Percentiles rank a stretch among this genome's conserved stretches.
These are phyloP conservation scores for Ivindomyrus marchei DNA, from an alignment of 2,113 vertebrate species.

Conservation along the genomic window DNA sequence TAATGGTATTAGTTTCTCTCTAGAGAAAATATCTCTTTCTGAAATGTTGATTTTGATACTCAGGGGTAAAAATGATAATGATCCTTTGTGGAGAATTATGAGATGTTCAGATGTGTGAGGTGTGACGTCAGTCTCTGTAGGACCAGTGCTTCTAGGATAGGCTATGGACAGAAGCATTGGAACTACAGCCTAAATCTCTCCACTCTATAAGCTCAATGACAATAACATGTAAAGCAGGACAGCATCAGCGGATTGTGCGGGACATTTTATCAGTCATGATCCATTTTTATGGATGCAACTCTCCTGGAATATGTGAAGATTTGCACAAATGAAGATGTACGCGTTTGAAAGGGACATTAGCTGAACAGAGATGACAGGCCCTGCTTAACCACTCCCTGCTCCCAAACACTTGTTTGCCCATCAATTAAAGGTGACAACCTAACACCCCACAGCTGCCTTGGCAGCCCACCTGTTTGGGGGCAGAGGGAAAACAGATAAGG, in stretches of 20 bases:
- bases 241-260: background rate
- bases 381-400: conserved; percentile 27
- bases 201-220: background rate
- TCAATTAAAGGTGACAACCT: conserved; percentile 31
- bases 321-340: background rate
- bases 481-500: background rate
- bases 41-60: background rate
- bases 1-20: background rate
- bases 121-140: background rate
- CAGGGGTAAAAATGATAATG: background rate
- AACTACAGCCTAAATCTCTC: background rate
- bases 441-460: conserved; percentile 37
- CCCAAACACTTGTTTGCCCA: conserved; percentile 32
- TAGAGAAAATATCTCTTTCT: background rate
- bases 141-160: too few relatives aligned
- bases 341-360: background rate
- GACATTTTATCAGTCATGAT: background rate
- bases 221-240: background rate
- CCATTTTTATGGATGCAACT: background rate
- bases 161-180: background rate
- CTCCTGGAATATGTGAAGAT: background rate
- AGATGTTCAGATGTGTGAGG: background rate
- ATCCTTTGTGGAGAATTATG: background rate
- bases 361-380: conserved; percentile 12
- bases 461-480: conserved; percentile 28